These are phyloP conservation scores for Athalia circularis DNA, from an alignment of 2,888 invertebrate species.

Conservation along the genomic window DNA sequence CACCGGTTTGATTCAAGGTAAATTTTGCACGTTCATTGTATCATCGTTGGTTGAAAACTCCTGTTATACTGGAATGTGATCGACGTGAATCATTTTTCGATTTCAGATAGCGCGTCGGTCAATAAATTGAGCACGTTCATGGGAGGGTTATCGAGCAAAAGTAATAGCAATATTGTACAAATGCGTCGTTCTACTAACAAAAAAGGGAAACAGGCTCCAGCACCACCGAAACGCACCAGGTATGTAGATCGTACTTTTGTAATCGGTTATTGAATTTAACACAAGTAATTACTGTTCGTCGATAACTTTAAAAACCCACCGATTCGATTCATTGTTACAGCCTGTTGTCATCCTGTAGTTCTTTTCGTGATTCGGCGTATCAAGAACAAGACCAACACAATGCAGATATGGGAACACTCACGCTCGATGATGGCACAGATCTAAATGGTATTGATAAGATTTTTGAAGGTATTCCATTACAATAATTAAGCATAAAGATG, in stretches of 20 bases:
- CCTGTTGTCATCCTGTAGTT: conserved; percentile 88
- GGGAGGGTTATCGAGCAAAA: conserved; percentile 75
- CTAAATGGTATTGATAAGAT: conserved; percentile 77
- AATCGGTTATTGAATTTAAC: conserved; percentile 24
- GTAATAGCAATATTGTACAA: conserved; percentile 83
- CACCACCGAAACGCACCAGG: conserved; percentile 97
- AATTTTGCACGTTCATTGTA: not conserved
- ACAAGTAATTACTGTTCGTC: not conserved
- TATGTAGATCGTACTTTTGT: conserved; percentile 67
- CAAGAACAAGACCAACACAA: conserved; percentile 79
- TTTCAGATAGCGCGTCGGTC: conserved; percentile 74
- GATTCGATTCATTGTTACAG: conserved; percentile 74
- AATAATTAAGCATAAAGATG: conserved; percentile 74
- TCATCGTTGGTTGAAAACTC: no score
- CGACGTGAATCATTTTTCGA: not conserved
- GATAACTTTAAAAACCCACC: not conserved
- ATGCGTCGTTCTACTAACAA: conserved; percentile 91
- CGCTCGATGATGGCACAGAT: conserved; percentile 76
- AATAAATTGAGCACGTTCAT: conserved; percentile 81
- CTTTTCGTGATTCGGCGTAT: conserved; percentile 89
- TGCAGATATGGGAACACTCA: conserved; percentile 74
- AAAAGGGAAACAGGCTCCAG: conserved; percentile 95
- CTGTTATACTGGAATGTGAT: not conserved
- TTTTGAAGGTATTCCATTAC: conserved; percentile 75
- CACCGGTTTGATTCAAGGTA: conserved; percentile 67